A percentile compares a stretch with the other conserved stretches of the same genome.
Evolutionary conservation across 2,797 vertebrate species (phyloP).

Genomic region (Choloepus didactylus): DNA sequence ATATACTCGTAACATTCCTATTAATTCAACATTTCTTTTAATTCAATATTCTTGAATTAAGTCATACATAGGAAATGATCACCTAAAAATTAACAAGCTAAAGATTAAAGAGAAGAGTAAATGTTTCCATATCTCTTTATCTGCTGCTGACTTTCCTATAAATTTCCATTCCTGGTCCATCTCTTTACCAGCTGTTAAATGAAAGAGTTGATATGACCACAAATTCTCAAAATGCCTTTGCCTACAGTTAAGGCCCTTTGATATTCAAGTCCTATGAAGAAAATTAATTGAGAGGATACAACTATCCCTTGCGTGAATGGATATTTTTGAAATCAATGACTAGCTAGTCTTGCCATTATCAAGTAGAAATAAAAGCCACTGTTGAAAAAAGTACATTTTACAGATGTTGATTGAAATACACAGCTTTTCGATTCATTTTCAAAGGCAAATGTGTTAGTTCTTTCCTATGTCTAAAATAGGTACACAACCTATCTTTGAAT

Average conservation of each 20-base stretch:
- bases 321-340: conserved; percentile 60
- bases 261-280: neutral
- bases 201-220: conserved; percentile 27
- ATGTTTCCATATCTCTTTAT: conserved; percentile 30
- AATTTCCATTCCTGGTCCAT: conserved; percentile 34
- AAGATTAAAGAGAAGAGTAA: conserved; percentile 35
- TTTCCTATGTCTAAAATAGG: conserved; percentile 57
- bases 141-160: neutral
- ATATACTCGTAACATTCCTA: neutral
- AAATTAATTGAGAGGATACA: conserved; percentile 38
- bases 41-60: conserved; percentile 20
- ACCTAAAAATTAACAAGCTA: conserved; percentile 48
- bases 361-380: conserved; percentile 35
- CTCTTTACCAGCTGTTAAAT: conserved; percentile 60
- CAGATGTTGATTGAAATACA: neutral
- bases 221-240: conserved; percentile 39
- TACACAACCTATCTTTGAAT: conserved; percentile 26
- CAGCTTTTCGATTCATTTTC: conserved; percentile 17
- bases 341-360: neutral
- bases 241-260: conserved; percentile 32
- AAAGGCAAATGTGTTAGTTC: conserved; percentile 58
- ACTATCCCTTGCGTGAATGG: neutral
- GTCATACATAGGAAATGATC: conserved; percentile 57
- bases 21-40: conserved; percentile 24
- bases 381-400: conserved; percentile 60